Percentiles rank a stretch among this genome's conserved stretches.
phyloP scores from a whole-genome alignment of 1,140 invertebrate genomes.

The Apis florea region DNA sequence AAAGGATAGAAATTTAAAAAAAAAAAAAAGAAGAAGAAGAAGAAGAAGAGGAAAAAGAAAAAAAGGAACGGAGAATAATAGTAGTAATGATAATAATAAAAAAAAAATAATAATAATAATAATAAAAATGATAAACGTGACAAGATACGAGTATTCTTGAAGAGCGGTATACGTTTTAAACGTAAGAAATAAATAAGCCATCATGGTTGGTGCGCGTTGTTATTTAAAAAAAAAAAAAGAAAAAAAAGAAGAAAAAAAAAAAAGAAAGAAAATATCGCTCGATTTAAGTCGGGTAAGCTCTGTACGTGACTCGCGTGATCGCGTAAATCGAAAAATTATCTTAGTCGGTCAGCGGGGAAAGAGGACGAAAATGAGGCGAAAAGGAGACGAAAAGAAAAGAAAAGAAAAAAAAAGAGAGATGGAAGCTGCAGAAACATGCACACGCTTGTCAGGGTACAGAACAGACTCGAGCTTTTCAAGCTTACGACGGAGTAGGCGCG shows the following conservation, averaged over 20 bases:
- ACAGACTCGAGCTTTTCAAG: slow-evolving; percentile 77
- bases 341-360: background rate
- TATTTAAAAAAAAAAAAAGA: slow-evolving; percentile 47
- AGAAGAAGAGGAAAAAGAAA: too few relatives aligned
- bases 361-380: background rate
- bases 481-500: slow-evolving; percentile 73
- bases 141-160: slow-evolving; percentile 65
- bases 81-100: background rate
- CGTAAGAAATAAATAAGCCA: slow-evolving; percentile 80
- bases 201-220: slow-evolving; percentile 74
- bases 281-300: slow-evolving; percentile 75
- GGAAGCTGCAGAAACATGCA: slow-evolving; percentile 40
- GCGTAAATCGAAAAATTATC: slow-evolving; percentile 58
- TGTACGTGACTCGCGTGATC: slow-evolving; percentile 75
- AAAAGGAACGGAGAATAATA: background rate
- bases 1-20: too few relatives aligned
- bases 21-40: slow-evolving; percentile 30
- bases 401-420: slow-evolving; percentile 30
- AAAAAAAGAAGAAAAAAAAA: slow-evolving; percentile 27
- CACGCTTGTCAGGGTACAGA: slow-evolving; percentile 77
- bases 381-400: background rate
- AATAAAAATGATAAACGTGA: slow-evolving; percentile 46
- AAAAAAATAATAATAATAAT: background rate
- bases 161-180: slow-evolving; percentile 68
- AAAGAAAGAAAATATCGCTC: slow-evolving; percentile 53